phyloP scores from a whole-genome alignment of 2,113 vertebrate species.

The Lycocorax pyrrhopterus region DNA sequence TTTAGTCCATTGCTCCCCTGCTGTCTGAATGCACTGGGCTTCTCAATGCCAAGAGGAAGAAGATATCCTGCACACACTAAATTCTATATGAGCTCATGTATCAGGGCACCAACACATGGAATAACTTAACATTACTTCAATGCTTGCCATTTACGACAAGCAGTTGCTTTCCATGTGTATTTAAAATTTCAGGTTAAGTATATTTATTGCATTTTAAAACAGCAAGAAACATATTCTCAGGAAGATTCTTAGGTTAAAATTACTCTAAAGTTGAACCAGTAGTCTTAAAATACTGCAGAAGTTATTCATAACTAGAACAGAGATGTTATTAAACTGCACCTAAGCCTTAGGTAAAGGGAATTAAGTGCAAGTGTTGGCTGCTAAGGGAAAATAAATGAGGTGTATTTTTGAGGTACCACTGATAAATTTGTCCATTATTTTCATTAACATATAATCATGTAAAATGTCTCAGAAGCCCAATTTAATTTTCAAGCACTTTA shows the following conservation, averaged over 20 bases:
- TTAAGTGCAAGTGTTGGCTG: background rate
- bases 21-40: background rate
- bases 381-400: background rate
- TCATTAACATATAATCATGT: background rate
- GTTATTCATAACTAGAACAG: background rate
- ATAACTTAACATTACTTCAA: constrained; percentile 18
- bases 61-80: background rate
- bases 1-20: constrained; percentile 9
- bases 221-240: background rate
- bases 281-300: background rate
- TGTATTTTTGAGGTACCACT: background rate
- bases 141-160: background rate
- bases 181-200: background rate
- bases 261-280: background rate
- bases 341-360: background rate
- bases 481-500: background rate
- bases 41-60: background rate
- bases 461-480: background rate
- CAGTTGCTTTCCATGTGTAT: background rate
- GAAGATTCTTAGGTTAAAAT: background rate
- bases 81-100: background rate
- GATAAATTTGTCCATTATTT: background rate
- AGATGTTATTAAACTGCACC: background rate
- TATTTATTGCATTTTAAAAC: background rate
- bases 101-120: constrained; percentile 31